A percentile compares a stretch with the other conserved stretches of the same genome.
Conservation (phyloP, 2,888 invertebrate genomes). For the Polydrusus tereticollis region DNA sequence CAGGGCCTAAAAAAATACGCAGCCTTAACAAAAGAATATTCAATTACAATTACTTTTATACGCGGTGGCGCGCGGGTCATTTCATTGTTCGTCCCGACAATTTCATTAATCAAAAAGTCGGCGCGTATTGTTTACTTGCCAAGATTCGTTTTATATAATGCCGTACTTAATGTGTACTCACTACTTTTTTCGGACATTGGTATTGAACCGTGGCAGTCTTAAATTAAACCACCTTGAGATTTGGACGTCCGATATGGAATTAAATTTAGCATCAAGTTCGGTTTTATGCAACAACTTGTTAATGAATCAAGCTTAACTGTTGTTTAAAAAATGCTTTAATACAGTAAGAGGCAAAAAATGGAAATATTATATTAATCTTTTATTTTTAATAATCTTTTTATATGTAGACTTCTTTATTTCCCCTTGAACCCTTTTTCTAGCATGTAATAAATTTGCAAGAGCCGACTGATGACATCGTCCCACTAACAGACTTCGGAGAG, state of each 20-base stretch:
- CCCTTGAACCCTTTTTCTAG: no score
- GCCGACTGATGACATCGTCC: no score
- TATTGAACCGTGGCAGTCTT: conserved; percentile 21
- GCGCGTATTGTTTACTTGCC: conserved; percentile 23
- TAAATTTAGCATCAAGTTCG: conserved; percentile 25
- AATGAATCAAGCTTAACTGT: conserved; percentile 11
- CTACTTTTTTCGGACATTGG: conserved; percentile 20
- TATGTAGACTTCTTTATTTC: no score
- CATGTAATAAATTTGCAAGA: no score
- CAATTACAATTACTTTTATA: conserved; percentile 14
- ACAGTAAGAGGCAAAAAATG: no score
- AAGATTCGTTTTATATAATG: conserved; percentile 24
- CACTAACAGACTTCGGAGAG: no score
- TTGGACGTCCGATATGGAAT: conserved; percentile 6
- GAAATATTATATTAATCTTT: no score
- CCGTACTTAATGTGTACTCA: conserved; percentile 1
- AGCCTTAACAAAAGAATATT: conserved; percentile 18
- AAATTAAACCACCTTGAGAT: conserved; percentile 27
- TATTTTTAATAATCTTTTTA: no score
- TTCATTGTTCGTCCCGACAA: conserved; percentile 24
- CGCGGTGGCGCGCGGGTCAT: neutral
- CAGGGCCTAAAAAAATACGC: conserved; percentile 19
- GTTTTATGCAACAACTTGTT: conserved; percentile 2
- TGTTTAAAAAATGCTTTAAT: no score
- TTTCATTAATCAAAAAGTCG: conserved; percentile 36